Evolutionary conservation across 2,888 invertebrate species (phyloP).

Genomic region (Zaprionus obscuricornis): DNA sequence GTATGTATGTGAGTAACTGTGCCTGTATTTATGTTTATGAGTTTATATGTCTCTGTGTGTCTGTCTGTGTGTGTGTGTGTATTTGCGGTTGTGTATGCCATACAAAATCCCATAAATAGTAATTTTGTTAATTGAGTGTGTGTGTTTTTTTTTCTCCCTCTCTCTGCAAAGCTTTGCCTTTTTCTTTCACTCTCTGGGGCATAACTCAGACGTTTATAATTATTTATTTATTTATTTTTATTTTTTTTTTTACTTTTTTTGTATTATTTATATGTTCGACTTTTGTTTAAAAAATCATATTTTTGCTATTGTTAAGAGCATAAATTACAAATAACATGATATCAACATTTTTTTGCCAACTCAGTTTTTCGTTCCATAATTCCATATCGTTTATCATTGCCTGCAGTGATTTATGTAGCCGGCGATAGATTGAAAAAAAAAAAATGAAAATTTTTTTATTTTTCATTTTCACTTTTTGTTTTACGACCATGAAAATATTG

Average conservation of each 20-base stretch:
- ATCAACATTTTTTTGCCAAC: slow-evolving; percentile 19
- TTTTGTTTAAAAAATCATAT: slow-evolving; percentile 50
- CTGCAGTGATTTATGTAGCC: slow-evolving; percentile 57
- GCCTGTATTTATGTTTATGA: background rate
- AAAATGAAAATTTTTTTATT: too few species aligned
- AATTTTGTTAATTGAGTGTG: slow-evolving; percentile 73
- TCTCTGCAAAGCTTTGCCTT: background rate
- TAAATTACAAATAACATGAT: slow-evolving; percentile 46
- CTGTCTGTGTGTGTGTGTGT: slow-evolving; percentile 1
- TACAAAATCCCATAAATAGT: slow-evolving; percentile 68
- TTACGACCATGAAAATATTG: too few species aligned
- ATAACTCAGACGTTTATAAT: too few species aligned
- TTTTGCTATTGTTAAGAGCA: slow-evolving; percentile 44
- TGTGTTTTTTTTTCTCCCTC: background rate
- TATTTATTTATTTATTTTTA: slow-evolving; percentile 28
- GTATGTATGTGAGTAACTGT: slow-evolving; percentile 1
- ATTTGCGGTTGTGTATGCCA: slow-evolving; percentile 19
- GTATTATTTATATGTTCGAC: slow-evolving; percentile 25
- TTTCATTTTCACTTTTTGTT: background rate
- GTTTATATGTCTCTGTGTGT: slow-evolving; percentile 24
- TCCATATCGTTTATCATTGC: slow-evolving; percentile 39
- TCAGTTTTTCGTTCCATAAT: slow-evolving; percentile 20
- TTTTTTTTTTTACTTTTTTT: slow-evolving; percentile 20
- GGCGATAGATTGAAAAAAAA: slow-evolving; percentile 27
- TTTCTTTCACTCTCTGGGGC: too few species aligned